Evolutionary conservation across 2,888 invertebrate species (phyloP).

Genomic region (Pardosa pseudoannulata): DNA sequence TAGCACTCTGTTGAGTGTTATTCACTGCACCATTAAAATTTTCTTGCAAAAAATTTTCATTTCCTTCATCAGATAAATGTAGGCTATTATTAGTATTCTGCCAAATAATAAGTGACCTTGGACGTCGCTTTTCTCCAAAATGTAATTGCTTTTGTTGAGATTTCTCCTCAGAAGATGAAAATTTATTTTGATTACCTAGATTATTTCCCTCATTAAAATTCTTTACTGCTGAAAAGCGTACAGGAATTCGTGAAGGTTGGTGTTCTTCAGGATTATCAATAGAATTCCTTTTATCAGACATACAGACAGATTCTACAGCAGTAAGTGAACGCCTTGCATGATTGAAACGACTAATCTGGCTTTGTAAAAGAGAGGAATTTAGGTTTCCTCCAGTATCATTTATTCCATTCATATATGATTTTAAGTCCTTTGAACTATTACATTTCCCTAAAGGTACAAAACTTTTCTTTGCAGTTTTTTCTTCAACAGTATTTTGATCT

Average conservation of each 20-base stretch:
- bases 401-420: not conserved
- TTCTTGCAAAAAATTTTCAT: not conserved
- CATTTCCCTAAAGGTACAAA: not conserved
- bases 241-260: constrained; percentile 37
- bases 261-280: not conserved
- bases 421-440: not conserved
- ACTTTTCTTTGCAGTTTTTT: not conserved
- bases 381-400: not conserved
- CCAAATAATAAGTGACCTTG: constrained; percentile 30
- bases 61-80: not conserved
- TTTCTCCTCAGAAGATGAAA: not conserved
- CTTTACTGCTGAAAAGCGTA: constrained; percentile 13
- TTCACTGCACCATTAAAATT: not conserved
- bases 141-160: not conserved
- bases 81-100: constrained; percentile 10
- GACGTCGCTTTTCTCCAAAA: constrained; percentile 10
- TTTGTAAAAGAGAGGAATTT: not conserved
- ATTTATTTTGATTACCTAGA: not conserved
- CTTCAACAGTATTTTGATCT: not conserved
- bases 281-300: not conserved
- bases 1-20: not conserved
- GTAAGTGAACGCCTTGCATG: not conserved
- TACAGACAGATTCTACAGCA: not conserved
- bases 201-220: not conserved
- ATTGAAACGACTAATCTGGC: not conserved